phyloP scores from a whole-genome alignment of 1,140 invertebrate genomes.

The Bombus fervidus region DNA sequence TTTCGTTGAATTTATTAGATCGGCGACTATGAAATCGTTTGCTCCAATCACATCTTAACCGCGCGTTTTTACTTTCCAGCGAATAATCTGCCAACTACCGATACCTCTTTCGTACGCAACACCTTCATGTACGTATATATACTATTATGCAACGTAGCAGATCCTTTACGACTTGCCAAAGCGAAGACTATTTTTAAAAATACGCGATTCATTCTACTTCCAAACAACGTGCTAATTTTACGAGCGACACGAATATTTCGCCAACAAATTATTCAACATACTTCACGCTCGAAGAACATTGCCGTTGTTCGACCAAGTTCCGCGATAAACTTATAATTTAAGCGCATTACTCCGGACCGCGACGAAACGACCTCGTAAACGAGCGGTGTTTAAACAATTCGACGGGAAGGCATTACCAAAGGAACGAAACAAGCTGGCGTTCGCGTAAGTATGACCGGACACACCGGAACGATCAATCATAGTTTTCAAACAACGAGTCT shows the following conservation, averaged over 20 bases:
- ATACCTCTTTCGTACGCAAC: background rate
- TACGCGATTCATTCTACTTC: background rate
- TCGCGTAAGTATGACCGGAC: conserved; percentile 1
- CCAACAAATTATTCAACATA: background rate
- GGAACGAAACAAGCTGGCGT: conserved; percentile 2
- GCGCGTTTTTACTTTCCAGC: background rate
- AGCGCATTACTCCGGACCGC: background rate
- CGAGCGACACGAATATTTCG: background rate
- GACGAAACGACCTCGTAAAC: background rate
- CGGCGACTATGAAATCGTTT: too few species aligned
- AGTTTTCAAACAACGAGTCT: conserved; percentile 39
- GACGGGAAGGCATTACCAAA: background rate
- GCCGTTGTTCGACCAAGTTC: conserved; percentile 4
- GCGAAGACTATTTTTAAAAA: background rate
- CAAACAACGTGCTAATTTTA: conserved; percentile 1
- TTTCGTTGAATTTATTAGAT: background rate
- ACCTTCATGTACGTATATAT: too few species aligned
- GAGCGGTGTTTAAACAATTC: conserved; percentile 35
- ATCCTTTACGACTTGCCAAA: background rate
- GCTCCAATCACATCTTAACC: too few species aligned
- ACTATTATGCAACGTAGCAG: background rate
- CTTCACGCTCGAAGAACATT: conserved; percentile 17
- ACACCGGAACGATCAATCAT: conserved; percentile 44
- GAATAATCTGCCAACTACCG: background rate
- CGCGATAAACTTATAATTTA: conserved; percentile 18